Evolutionary conservation across 2,797 vertebrate species (phyloP).

Genomic region (Picus viridis): DNA sequence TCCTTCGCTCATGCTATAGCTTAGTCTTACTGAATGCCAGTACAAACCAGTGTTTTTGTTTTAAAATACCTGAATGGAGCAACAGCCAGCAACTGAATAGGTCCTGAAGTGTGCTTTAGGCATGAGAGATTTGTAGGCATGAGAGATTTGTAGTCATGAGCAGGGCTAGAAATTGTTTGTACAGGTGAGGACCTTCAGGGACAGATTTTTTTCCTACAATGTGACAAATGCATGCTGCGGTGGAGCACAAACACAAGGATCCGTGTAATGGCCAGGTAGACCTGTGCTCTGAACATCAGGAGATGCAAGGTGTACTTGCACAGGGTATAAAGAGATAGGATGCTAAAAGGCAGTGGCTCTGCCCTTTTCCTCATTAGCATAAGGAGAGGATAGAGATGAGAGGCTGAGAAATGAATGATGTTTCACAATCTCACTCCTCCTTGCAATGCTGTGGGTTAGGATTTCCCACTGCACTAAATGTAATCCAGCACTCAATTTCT

Average conservation of each 20-base stretch:
- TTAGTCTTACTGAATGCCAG: background rate
- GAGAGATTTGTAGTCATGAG: accelerated
- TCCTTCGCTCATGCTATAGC: background rate
- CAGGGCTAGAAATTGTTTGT: background rate
- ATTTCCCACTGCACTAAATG: background rate
- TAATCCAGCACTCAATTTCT: background rate
- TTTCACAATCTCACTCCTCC: background rate
- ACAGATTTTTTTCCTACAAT: background rate
- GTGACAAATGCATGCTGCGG: background rate
- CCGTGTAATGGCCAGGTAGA: background rate
- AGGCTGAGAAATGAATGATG: background rate
- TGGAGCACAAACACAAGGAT: accelerated
- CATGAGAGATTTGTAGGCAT: background rate
- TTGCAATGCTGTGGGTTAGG: background rate
- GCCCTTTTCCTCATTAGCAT: background rate
- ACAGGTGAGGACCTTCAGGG: background rate
- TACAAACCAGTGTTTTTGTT: background rate
- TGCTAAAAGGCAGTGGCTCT: background rate
- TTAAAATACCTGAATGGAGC: background rate
- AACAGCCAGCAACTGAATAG: background rate
- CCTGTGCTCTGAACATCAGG: background rate
- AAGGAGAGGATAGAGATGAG: background rate
- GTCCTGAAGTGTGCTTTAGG: background rate
- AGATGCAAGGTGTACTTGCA: background rate
- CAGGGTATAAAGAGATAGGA: background rate